phyloP scores from a whole-genome alignment of 2,113 vertebrate species.

The Bubo scandiacus region DNA sequence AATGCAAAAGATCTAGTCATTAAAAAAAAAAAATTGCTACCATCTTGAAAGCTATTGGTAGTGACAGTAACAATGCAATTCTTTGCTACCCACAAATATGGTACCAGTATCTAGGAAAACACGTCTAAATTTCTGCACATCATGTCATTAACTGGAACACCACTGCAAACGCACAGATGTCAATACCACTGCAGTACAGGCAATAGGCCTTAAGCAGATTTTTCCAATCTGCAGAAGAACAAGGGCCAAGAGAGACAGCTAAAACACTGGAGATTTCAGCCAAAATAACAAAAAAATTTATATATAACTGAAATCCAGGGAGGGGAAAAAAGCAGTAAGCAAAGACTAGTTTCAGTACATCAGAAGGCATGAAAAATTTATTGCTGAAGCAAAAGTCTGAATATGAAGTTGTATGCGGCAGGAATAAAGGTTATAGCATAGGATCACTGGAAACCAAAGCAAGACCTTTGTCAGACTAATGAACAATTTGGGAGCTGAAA shows the following conservation, averaged over 20 bases:
- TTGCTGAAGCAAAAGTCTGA: constrained; percentile 46
- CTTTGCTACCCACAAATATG: not conserved
- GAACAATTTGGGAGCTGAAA: not conserved
- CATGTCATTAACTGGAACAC: not conserved
- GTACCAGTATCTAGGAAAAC: not conserved
- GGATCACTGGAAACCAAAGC: not conserved
- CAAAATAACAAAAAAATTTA: not conserved
- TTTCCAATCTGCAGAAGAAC: not conserved
- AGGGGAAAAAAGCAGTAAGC: not conserved
- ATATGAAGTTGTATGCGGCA: not conserved
- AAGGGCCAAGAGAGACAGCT: not conserved
- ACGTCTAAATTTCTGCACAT: not conserved
- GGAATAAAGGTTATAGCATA: not conserved
- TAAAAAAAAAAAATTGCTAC: not conserved
- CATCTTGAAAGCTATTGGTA: not conserved
- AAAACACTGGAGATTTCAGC: not conserved
- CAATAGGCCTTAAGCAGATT: not conserved
- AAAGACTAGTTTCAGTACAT: constrained; percentile 3
- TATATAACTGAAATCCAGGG: not conserved
- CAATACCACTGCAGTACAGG: not conserved
- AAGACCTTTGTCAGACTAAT: not conserved
- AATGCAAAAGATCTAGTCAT: constrained; percentile 10
- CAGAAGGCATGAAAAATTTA: constrained; percentile 23
- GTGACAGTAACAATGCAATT: not conserved
- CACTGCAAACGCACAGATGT: not conserved